Percentiles rank a stretch among this genome's conserved stretches.
These are phyloP conservation scores for Drosophila oshimai DNA, from an alignment of 1,140 invertebrate species.

Conservation along the genomic window DNA sequence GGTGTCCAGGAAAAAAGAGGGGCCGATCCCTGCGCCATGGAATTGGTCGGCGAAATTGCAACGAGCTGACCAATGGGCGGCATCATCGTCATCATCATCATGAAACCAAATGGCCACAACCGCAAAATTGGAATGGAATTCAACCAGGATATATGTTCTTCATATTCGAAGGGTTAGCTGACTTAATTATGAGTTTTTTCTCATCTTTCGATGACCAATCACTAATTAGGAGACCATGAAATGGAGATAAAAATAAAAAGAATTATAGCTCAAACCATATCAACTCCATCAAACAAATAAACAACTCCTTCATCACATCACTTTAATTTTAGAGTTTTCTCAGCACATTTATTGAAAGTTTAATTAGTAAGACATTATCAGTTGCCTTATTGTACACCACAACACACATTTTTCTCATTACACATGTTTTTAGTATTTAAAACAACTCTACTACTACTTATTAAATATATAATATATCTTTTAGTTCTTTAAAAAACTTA, in stretches of 20 bases:
- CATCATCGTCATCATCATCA: constrained; percentile 37
- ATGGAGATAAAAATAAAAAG: not conserved
- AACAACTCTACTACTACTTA: no score
- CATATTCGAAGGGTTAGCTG: not conserved
- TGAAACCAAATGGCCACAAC: constrained; percentile 28
- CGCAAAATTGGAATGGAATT: constrained; percentile 33
- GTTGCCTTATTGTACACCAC: no score
- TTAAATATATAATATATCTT: no score
- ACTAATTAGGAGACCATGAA: not conserved
- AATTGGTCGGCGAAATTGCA: constrained; percentile 50
- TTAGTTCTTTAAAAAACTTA: no score
- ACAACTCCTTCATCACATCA: no score
- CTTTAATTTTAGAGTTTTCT: no score
- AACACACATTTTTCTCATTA: no score
- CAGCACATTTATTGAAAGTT: no score
- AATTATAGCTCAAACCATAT: no score
- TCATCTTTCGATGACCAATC: not conserved
- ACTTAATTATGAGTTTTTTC: constrained; percentile 10
- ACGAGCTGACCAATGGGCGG: constrained; percentile 45
- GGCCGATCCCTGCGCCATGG: constrained; percentile 16
- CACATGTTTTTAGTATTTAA: no score
- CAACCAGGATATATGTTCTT: constrained; percentile 26
- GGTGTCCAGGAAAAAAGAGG: not conserved
- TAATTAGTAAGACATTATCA: no score
- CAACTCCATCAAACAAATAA: no score